Conservation (phyloP, 1,140 invertebrate species). For the Mercenaria mercenaria region DNA sequence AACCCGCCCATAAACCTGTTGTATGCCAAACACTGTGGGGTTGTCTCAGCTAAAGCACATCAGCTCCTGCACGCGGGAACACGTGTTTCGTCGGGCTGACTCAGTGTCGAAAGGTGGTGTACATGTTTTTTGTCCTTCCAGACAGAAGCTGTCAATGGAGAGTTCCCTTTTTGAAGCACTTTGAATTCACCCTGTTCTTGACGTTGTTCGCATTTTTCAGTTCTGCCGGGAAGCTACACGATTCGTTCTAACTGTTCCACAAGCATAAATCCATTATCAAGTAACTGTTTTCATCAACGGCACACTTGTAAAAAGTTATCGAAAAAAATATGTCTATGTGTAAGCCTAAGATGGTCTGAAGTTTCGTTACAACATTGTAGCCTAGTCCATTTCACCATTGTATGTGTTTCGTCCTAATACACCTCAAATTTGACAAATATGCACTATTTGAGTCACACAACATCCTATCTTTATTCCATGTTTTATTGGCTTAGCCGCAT, state of each 20-base stretch:
- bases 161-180: neutral
- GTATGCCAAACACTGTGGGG: neutral
- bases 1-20: conserved; percentile 5
- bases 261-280: neutral
- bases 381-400: neutral
- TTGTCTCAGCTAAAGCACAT: neutral
- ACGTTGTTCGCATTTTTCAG: neutral
- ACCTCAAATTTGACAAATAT: conserved; percentile 38
- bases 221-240: neutral
- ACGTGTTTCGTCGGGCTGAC: neutral
- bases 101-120: neutral
- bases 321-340: neutral
- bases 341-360: neutral
- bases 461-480: conserved; percentile 84
- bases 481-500: conserved; percentile 84
- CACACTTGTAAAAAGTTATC: neutral
- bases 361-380: neutral
- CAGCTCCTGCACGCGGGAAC: neutral
- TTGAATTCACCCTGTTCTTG: neutral
- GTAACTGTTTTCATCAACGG: neutral
- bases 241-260: neutral
- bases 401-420: neutral
- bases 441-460: conserved; percentile 53
- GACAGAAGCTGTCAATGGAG: neutral
- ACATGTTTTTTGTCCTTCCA: neutral